Conservation (phyloP, 2,113 vertebrate genomes). For the Psilopsiagon aurifrons region DNA sequence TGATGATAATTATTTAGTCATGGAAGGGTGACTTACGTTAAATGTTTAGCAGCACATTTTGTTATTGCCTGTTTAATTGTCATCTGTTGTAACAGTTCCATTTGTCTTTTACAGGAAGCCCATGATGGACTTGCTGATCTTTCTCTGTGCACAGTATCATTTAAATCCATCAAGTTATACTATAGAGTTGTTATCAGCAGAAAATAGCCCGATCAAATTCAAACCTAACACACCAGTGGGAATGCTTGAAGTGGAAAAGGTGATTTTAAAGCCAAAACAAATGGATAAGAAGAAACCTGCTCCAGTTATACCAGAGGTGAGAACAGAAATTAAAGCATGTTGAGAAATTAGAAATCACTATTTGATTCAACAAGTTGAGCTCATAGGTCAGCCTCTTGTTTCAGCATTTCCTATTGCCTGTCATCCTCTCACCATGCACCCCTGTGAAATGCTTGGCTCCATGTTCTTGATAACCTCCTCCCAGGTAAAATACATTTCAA, state of each 20-base stretch:
- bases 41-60: background rate
- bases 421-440: background rate
- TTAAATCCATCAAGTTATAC: constrained; percentile 94
- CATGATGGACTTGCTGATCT: constrained; percentile 93
- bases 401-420: background rate
- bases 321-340: background rate
- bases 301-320: constrained; percentile 92
- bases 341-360: background rate
- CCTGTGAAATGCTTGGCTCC: background rate
- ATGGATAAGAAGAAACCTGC: constrained; percentile 86
- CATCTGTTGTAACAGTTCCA: background rate
- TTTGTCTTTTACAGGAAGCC: constrained; percentile 85
- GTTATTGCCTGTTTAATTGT: background rate
- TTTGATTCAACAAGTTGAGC: background rate
- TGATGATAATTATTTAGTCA: background rate
- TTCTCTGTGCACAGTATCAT: constrained; percentile 92
- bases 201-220: constrained; percentile 87
- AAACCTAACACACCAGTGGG: constrained; percentile 94
- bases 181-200: constrained; percentile 87
- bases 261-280: constrained; percentile 90
- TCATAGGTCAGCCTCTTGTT: background rate
- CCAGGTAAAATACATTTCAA: background rate
- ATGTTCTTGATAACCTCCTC: background rate
- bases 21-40: background rate
- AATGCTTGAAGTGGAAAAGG: constrained; percentile 88